Evolutionary conservation across 2,888 invertebrate genomes (phyloP).

Genomic region (Stramonita haemastoma): DNA sequence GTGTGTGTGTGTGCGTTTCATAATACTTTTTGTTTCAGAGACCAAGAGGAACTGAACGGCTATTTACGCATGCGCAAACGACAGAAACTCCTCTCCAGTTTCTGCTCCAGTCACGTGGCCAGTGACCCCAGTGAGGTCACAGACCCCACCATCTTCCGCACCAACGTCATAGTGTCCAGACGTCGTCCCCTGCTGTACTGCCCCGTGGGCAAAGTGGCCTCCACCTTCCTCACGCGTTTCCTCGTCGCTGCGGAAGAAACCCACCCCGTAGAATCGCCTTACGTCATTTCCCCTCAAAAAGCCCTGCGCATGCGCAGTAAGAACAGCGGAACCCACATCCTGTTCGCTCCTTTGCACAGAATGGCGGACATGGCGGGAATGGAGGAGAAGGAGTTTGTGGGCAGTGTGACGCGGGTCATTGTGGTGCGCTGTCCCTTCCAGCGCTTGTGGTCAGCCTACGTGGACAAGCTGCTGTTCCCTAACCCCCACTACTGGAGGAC

Average conservation of each 20-base stretch:
- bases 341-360: not conserved
- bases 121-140: not conserved
- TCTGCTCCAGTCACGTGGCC: not conserved
- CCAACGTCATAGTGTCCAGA: not conserved
- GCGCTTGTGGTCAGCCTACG: slow-evolving; percentile 33
- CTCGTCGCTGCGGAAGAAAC: slow-evolving; percentile 32
- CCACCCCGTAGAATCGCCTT: slow-evolving; percentile 24
- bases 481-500: slow-evolving; percentile 35
- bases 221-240: slow-evolving; percentile 36
- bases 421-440: slow-evolving; percentile 29
- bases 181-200: slow-evolving; percentile 20
- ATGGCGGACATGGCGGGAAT: not conserved
- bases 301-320: slow-evolving; percentile 34
- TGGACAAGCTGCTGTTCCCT: slow-evolving; percentile 36
- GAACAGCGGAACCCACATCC: not conserved
- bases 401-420: slow-evolving; percentile 1
- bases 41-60: not conserved
- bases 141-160: not conserved
- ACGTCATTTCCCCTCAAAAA: slow-evolving; percentile 13
- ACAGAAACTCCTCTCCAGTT: not conserved
- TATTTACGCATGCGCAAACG: slow-evolving; percentile 16
- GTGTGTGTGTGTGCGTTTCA: no score
- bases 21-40: not conserved
- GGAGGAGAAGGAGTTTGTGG: slow-evolving; percentile 14
- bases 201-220: slow-evolving; percentile 34